Base-by-base conservation (phyloP, 1,140 invertebrate genomes). In the Arion vulgaris region DNA sequence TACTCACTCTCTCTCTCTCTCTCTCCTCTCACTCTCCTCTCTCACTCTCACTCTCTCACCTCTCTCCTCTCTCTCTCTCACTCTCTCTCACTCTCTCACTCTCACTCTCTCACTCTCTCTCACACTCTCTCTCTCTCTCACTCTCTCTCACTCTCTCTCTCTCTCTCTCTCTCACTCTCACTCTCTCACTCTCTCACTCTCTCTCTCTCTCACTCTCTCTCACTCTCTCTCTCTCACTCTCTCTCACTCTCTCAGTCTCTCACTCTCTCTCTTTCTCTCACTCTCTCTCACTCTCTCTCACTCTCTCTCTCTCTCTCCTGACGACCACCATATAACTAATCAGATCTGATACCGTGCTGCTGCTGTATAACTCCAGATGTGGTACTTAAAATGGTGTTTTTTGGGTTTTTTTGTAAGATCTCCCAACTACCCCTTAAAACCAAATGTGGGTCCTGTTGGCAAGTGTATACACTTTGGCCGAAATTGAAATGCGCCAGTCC, bases 151-250 rank as follows among this genome's bases (percentile, higher is more conserved):
- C 73, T 45, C 41, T 49, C 45, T 49, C 26, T 19, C 13, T 62
- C 57, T 62, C 13, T 62, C 57, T 62, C 13, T 62, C 57, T 62
- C 13, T 62, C 57, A 15, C 45, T 49, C 45, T 49, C 45, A 11
- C 57, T 62, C 13, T 62, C 57, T 62, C 13, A 15, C 57, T 62
- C 13, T n/a, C 57, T 19, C 13, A 5, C 57, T 62, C 13, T n/a
- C 57, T 73, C n/a, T 57, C 23, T 73, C 7, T 75, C 36, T 73
- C 1, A 32, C 32, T 51, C 23, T 81, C 49, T 74, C 23, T 36
- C 15, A 23, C 34, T 79, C 53, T 72, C 5, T 69, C 78, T 71
- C 34, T 80, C 62, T 80, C 62, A 39, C 57, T 80, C 28, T 80
- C 62, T 80, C 41, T 41, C 36, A 69, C 0, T 68, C 57, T 71